Evolutionary conservation across 2,888 invertebrate genomes (phyloP).

Genomic region (Gymnocheta viridis): DNA sequence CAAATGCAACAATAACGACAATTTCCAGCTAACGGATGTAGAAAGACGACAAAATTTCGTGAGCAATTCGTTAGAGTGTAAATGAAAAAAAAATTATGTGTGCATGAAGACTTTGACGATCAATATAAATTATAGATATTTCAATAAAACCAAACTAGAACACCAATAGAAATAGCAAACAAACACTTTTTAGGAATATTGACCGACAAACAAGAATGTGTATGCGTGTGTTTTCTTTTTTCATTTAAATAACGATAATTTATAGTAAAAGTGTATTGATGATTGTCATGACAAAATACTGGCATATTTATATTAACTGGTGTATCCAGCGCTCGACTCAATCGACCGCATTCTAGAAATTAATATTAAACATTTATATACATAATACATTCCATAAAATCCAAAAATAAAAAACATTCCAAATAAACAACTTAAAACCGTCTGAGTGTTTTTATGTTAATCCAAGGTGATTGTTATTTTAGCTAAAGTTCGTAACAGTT

Average conservation of each 20-base stretch:
- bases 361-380: too few species aligned
- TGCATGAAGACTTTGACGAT: not conserved
- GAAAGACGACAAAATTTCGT: constrained; percentile 56
- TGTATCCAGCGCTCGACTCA: too few species aligned
- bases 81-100: constrained; percentile 15
- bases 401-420: too few species aligned
- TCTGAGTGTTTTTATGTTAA: too few species aligned
- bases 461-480: too few species aligned
- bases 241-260: constrained; percentile 16
- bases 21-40: constrained; percentile 52
- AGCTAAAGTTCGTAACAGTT: too few species aligned
- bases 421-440: too few species aligned
- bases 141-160: constrained; percentile 43
- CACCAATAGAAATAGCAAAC: not conserved
- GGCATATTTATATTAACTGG: not conserved
- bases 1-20: constrained; percentile 41
- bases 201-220: constrained; percentile 44
- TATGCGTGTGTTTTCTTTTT: not conserved
- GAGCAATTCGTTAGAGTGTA: constrained; percentile 46
- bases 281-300: not conserved
- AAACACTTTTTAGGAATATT: constrained; percentile 9
- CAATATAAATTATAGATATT: constrained; percentile 48
- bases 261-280: not conserved
- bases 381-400: too few species aligned
- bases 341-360: too few species aligned